A percentile compares a stretch with the other conserved stretches of the same genome.
These are phyloP conservation scores for Metalampra italica DNA, from an alignment of 2,888 invertebrate species.

Conservation along the genomic window DNA sequence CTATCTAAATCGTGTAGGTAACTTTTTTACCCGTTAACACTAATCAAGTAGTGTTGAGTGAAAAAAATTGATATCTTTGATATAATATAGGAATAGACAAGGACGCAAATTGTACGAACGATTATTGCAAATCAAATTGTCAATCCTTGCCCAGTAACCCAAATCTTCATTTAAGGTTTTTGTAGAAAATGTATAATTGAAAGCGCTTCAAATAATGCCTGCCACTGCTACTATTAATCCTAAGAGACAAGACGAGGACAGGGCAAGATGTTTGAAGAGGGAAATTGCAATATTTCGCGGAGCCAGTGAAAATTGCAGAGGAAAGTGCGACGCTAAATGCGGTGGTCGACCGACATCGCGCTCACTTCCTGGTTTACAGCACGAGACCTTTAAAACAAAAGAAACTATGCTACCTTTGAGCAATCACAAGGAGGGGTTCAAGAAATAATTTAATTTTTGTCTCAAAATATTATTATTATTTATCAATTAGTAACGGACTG, in stretches of 20 bases:
- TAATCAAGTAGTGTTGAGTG: no score
- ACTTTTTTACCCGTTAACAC: no score
- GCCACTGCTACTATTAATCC: slow-evolving; percentile 42
- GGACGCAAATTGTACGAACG: no score
- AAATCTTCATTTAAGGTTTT: background rate
- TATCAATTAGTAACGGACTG: no score
- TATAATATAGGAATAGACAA: no score
- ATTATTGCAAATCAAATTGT: no score
- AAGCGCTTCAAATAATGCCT: slow-evolving; percentile 28
- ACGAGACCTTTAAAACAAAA: slow-evolving; percentile 9
- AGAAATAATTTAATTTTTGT: no score
- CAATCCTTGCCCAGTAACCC: no score
- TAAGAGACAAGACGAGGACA: slow-evolving; percentile 38
- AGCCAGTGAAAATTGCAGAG: slow-evolving; percentile 38
- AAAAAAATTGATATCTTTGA: no score
- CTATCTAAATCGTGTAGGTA: no score
- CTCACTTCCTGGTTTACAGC: slow-evolving; percentile 7
- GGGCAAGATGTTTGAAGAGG: slow-evolving; percentile 45
- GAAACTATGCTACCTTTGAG: background rate
- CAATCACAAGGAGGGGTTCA: no score
- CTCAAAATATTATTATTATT: no score
- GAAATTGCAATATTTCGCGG: slow-evolving; percentile 43
- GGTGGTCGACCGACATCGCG: slow-evolving; percentile 6
- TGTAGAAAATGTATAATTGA: slow-evolving; percentile 23
- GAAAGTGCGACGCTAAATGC: slow-evolving; percentile 33